phyloP scores from a whole-genome alignment of 2,113 vertebrate species.

The Tupaia chinensis region DNA sequence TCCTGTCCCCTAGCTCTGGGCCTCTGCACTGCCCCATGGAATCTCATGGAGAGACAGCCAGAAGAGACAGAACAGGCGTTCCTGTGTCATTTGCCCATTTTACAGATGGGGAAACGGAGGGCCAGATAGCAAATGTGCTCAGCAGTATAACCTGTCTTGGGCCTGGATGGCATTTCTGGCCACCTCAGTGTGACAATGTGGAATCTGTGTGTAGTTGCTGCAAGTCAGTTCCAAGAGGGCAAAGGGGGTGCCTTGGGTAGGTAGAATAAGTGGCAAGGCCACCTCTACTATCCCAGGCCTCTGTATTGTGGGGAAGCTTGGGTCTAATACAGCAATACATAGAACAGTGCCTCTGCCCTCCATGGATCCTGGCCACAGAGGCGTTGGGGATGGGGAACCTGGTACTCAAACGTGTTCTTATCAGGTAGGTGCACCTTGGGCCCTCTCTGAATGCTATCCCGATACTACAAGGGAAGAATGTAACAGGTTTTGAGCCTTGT shows the following conservation, averaged over 20 bases:
- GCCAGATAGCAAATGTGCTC: neutral
- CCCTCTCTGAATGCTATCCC: neutral
- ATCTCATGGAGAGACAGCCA: neutral
- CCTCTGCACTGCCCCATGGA: neutral
- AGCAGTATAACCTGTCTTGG: neutral
- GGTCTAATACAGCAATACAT: neutral
- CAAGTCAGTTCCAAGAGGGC: neutral
- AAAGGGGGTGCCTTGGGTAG: neutral
- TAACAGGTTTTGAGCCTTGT: neutral
- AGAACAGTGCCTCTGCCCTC: neutral
- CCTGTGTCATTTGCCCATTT: neutral
- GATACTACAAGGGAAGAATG: neutral
- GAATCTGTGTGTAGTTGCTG: neutral
- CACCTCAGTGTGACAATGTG: neutral
- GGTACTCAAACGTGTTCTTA: neutral
- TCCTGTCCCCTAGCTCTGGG: neutral
- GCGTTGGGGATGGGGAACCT: accelerated
- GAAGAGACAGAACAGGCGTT: neutral
- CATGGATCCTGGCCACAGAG: neutral
- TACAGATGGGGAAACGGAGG: neutral
- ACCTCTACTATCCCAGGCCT: neutral
- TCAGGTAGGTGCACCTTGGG: neutral
- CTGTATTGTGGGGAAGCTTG: neutral
- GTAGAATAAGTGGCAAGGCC: neutral
- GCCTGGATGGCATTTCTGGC: neutral